These are phyloP conservation scores for Phycodurus eques DNA, from an alignment of 2,113 vertebrate species.

Conservation along the genomic window DNA sequence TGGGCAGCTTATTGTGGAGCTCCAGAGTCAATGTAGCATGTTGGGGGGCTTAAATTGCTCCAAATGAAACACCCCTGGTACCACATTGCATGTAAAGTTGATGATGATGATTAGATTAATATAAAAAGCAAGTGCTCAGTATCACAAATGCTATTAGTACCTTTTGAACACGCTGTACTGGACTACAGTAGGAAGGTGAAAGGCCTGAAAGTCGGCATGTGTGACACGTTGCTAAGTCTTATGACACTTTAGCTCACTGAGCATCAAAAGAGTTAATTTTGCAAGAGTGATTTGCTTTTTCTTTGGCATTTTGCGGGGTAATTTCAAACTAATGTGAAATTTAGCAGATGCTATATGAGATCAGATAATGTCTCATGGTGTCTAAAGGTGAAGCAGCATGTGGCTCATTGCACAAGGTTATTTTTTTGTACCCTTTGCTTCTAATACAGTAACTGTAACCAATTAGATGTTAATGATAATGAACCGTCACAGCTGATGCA, in stretches of 20 bases:
- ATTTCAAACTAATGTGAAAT: too few relatives aligned
- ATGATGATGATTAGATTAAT: conserved; percentile 74
- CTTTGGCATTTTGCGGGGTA: neutral
- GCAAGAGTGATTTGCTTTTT: neutral
- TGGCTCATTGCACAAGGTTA: neutral
- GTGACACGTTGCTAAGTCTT: neutral
- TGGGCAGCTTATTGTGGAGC: conserved; percentile 58
- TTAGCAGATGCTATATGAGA: neutral
- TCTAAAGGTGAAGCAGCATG: neutral
- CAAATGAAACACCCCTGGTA: conserved; percentile 53
- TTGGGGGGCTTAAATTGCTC: conserved; percentile 64
- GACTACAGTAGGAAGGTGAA: neutral
- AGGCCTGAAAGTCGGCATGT: neutral
- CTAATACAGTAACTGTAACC: too few relatives aligned
- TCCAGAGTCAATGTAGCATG: conserved; percentile 53
- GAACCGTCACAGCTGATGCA: too few relatives aligned
- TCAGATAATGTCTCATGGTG: too few relatives aligned
- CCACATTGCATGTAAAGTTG: conserved; percentile 60
- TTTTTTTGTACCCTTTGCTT: neutral
- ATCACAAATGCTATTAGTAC: conserved; percentile 46
- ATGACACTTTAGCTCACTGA: neutral
- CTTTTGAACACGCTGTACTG: conserved; percentile 51
- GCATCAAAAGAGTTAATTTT: neutral
- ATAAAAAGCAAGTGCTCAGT: conserved; percentile 60
- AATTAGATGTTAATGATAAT: too few relatives aligned